phyloP scores from a whole-genome alignment of 2,888 invertebrate species.

The Cryptophagus acutangulus region DNA sequence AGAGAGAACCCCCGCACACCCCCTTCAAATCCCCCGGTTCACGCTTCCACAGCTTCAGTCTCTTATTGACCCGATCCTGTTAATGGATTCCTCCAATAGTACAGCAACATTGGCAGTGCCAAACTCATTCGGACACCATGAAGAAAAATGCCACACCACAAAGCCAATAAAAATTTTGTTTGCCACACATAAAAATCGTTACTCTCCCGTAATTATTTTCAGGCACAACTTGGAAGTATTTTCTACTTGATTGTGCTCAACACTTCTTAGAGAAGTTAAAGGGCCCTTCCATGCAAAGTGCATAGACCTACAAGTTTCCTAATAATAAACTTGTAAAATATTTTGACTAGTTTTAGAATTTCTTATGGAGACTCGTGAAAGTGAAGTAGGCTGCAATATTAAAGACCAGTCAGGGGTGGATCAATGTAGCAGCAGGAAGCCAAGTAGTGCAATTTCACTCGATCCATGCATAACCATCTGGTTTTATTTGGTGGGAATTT shows the following conservation, averaged over 20 bases:
- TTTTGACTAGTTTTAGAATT: too few species aligned
- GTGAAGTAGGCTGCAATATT: too few species aligned
- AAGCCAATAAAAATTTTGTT: not conserved
- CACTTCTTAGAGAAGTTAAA: too few species aligned
- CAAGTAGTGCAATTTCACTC: slow-evolving; percentile 25
- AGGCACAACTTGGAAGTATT: too few species aligned
- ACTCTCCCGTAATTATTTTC: too few species aligned
- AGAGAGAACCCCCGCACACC: not conserved
- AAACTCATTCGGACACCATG: not conserved
- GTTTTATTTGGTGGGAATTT: too few species aligned
- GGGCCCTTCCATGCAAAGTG: too few species aligned
- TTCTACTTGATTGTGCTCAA: too few species aligned
- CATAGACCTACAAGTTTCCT: too few species aligned
- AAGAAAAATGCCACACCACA: not conserved
- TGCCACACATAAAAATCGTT: too few species aligned
- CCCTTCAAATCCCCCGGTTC: slow-evolving; percentile 6
- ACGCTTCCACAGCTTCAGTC: slow-evolving; percentile 12
- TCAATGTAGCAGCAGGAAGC: slow-evolving; percentile 26
- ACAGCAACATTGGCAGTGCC: slow-evolving; percentile 5
- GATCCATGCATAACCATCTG: slow-evolving; percentile 21
- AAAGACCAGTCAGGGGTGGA: slow-evolving; percentile 21
- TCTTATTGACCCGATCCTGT: slow-evolving; percentile 13
- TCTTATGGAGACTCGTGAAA: too few species aligned
- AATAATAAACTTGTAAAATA: too few species aligned
- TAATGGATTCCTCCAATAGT: slow-evolving; percentile 8